Conservation (phyloP, 2,797 vertebrate genomes). For the Natrix natrix region DNA sequence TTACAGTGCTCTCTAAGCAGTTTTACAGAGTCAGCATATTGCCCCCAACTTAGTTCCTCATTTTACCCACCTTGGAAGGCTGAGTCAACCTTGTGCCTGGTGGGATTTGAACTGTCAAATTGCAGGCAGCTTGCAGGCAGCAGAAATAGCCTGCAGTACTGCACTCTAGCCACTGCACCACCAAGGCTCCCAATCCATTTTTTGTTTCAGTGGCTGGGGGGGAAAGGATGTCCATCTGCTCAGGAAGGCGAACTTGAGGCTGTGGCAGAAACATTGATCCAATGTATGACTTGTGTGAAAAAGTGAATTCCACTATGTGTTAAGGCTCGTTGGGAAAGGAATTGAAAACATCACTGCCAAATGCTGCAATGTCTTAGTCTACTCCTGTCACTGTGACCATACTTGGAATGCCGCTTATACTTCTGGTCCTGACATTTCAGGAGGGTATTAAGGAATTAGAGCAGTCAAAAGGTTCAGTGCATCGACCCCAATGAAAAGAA, state of each 20-base stretch:
- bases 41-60: too few relatives aligned
- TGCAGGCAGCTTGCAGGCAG: too few relatives aligned
- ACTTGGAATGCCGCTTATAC: neutral
- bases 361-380: neutral
- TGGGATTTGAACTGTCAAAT: too few relatives aligned
- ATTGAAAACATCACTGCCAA: neutral
- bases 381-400: neutral
- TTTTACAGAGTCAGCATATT: too few relatives aligned
- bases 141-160: too few relatives aligned
- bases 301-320: neutral
- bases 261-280: neutral
- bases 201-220: neutral
- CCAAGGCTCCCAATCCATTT: neutral
- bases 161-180: too few relatives aligned
- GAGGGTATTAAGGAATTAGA: neutral
- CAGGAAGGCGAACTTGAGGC: neutral
- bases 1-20: too few relatives aligned
- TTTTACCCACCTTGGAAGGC: too few relatives aligned
- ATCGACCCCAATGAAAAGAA: neutral
- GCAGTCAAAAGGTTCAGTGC: neutral
- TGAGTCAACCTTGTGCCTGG: too few relatives aligned
- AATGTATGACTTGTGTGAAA: neutral
- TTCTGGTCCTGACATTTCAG: neutral
- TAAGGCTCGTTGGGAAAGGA: neutral
- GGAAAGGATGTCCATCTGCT: neutral